These are phyloP conservation scores for Oplegnathus fasciatus DNA, from an alignment of 2,113 vertebrate genomes.

Conservation along the genomic window DNA sequence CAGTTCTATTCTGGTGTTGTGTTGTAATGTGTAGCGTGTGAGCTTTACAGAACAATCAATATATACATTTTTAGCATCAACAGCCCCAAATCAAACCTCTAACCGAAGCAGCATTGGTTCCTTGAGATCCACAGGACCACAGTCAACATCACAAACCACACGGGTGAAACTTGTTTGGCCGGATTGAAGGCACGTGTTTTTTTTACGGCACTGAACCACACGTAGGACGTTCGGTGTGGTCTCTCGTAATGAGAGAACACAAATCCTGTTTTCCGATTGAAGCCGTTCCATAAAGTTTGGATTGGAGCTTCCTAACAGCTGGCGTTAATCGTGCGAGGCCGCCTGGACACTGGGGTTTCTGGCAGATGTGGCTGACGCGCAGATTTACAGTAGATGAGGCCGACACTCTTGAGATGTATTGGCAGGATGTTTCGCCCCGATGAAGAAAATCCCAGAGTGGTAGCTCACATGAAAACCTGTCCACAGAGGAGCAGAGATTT, in stretches of 20 bases:
- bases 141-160: slow-evolving; percentile 13
- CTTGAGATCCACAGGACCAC: background rate
- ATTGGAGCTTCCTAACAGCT: slow-evolving; percentile 36
- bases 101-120: background rate
- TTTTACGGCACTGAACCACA: slow-evolving; percentile 28
- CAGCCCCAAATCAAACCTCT: background rate
- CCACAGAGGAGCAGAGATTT: background rate
- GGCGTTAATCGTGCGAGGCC: slow-evolving; percentile 3
- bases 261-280: slow-evolving; percentile 19
- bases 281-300: slow-evolving; percentile 11
- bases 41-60: background rate
- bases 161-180: background rate
- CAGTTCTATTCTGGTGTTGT: background rate
- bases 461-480: background rate
- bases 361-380: slow-evolving; percentile 34
- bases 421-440: slow-evolving; percentile 1
- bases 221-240: slow-evolving; percentile 26
- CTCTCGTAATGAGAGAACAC: slow-evolving; percentile 49
- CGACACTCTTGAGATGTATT: background rate
- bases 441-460: background rate
- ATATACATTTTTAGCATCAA: background rate
- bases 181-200: slow-evolving; percentile 22
- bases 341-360: background rate
- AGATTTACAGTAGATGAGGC: slow-evolving; percentile 22
- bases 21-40: background rate